phyloP scores from a whole-genome alignment of 1,140 invertebrate species.

The Venturia canescens region DNA sequence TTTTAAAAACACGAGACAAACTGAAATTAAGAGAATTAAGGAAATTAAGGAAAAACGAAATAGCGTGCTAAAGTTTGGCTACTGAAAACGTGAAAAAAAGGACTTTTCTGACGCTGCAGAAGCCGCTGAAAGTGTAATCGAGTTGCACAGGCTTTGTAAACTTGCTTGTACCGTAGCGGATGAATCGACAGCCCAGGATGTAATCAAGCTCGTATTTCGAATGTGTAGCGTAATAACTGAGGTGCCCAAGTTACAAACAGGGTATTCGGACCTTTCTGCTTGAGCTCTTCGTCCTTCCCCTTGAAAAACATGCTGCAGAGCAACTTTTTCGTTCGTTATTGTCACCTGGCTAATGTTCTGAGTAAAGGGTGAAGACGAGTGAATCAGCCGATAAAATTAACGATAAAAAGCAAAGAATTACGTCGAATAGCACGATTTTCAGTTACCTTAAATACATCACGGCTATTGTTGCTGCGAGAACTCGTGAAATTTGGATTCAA shows the following conservation, averaged over 20 bases:
- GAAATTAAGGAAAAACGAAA: too few relatives aligned
- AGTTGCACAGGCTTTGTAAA: not conserved
- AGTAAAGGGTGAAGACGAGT: not conserved
- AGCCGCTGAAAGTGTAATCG: not conserved
- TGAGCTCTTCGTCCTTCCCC: constrained; percentile 54
- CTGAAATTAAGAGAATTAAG: too few relatives aligned
- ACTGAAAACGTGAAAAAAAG: too few relatives aligned
- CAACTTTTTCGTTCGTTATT: constrained; percentile 44
- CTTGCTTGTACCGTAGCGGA: constrained; percentile 49
- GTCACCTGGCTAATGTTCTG: constrained; percentile 46
- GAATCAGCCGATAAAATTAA: not conserved
- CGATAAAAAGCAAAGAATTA: not conserved
- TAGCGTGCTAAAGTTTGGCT: too few relatives aligned
- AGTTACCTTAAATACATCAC: constrained; percentile 55
- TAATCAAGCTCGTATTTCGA: constrained; percentile 52
- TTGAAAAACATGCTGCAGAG: constrained; percentile 51
- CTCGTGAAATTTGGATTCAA: constrained; percentile 33
- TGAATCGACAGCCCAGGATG: constrained; percentile 50
- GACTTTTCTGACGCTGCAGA: too few relatives aligned
- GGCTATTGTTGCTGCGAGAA: constrained; percentile 20
- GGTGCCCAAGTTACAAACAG: constrained; percentile 52
- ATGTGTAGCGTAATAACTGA: constrained; percentile 57
- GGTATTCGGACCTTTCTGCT: constrained; percentile 40
- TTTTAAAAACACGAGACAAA: not conserved
- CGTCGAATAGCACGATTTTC: not conserved